phyloP scores from a whole-genome alignment of 2,113 vertebrate species.

The Rana temporaria region DNA sequence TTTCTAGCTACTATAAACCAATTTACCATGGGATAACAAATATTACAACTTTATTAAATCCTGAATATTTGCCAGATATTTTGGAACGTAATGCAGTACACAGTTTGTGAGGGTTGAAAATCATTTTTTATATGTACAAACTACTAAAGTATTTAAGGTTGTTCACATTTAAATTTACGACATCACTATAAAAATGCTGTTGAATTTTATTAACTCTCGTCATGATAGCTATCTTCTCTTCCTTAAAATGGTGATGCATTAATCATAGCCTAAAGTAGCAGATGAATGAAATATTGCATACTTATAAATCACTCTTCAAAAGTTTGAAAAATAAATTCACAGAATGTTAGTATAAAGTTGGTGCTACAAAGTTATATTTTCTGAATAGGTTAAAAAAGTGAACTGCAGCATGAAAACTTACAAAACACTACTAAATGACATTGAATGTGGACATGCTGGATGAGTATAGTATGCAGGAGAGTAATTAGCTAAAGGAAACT shows the following conservation, averaged over 20 bases:
- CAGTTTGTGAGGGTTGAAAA: conserved; percentile 17
- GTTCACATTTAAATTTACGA: conserved; percentile 39
- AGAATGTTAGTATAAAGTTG: conserved; percentile 2
- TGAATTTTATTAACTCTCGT: conserved; percentile 47
- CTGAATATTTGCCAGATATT: conserved; percentile 1
- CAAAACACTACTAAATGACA: too few relatives aligned
- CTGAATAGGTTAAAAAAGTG: neutral
- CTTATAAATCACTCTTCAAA: conserved; percentile 17
- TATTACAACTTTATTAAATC: neutral
- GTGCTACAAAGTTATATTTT: neutral
- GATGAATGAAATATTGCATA: conserved; percentile 37
- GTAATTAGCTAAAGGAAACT: too few relatives aligned
- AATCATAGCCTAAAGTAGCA: conserved; percentile 36
- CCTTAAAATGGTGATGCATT: conserved; percentile 36
- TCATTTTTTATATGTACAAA: conserved; percentile 27
- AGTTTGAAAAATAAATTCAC: neutral
- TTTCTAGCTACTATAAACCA: neutral
- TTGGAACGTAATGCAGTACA: neutral
- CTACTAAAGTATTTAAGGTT: conserved; percentile 29
- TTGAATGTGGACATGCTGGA: too few relatives aligned
- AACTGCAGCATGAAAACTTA: neutral
- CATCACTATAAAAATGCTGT: conserved; percentile 43
- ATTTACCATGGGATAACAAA: neutral
- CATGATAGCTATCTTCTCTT: conserved; percentile 39
- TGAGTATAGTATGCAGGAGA: too few relatives aligned